phyloP scores from a whole-genome alignment of 2,888 invertebrate genomes.

The Patella ulyssiponensis region DNA sequence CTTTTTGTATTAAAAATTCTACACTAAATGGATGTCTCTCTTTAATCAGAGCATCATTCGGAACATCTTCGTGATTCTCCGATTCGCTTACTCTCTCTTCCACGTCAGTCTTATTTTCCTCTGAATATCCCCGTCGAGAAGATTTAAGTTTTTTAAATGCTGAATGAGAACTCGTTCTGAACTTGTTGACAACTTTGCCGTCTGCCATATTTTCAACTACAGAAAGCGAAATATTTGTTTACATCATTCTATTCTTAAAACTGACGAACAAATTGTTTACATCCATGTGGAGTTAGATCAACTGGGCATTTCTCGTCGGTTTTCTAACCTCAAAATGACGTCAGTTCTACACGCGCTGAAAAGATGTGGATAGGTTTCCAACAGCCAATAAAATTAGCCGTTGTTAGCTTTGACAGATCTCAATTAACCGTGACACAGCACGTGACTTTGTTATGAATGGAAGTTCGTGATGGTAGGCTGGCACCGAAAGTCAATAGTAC shows the following conservation, averaged over 20 bases:
- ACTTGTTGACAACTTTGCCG: not conserved
- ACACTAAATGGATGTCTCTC: conserved; percentile 1
- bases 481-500: not conserved
- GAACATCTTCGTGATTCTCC: not conserved
- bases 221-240: not conserved
- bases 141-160: not conserved
- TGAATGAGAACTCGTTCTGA: conserved; percentile 4
- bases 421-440: conserved; percentile 7
- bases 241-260: not conserved
- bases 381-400: conserved; percentile 13
- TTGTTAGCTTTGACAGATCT: conserved; percentile 11
- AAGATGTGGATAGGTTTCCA: not conserved
- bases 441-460: conserved; percentile 4
- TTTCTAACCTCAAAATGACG: not conserved
- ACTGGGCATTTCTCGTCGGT: too few species aligned
- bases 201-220: not conserved
- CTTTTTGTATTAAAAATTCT: conserved; percentile 7
- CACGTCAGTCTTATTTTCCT: not conserved
- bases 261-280: too few species aligned
- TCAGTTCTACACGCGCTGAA: conserved; percentile 2
- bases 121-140: not conserved
- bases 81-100: not conserved
- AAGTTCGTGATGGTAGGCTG: not conserved
- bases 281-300: too few species aligned
- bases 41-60: not conserved